phyloP scores from a whole-genome alignment of 2,113 vertebrate species.

The Sinocyclocheilus anshuiensis region DNA sequence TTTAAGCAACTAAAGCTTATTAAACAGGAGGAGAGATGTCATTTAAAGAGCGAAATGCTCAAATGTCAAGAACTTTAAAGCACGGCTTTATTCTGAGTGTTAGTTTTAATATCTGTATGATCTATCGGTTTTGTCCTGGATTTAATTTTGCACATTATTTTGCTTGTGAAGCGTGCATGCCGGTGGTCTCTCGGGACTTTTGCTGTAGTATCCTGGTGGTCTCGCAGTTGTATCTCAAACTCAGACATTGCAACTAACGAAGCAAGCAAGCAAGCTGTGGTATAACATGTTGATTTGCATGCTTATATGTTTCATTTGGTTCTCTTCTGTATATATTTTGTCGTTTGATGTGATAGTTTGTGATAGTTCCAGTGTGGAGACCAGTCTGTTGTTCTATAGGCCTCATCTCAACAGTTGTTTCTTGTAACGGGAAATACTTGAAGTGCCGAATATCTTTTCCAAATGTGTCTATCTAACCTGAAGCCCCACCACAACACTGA shows the following conservation, averaged over 20 bases:
- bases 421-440: conserved; percentile 79
- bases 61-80: not conserved
- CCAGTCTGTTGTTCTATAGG: conserved; percentile 57
- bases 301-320: not conserved
- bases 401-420: conserved; percentile 76
- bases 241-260: not conserved
- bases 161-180: not conserved
- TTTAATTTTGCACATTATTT: not conserved
- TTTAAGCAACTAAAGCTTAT: conserved; percentile 26
- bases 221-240: not conserved
- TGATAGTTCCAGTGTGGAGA: conserved; percentile 39
- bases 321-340: not conserved
- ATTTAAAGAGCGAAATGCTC: no score
- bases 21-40: not conserved
- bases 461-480: conserved; percentile 63
- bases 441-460: conserved; percentile 75
- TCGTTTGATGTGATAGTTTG: not conserved
- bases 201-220: conserved; percentile 22
- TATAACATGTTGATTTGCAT: not conserved
- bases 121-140: not conserved
- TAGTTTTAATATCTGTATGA: not conserved
- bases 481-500: conserved; percentile 58
- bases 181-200: conserved; percentile 37
- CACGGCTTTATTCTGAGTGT: not conserved
- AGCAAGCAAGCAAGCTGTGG: not conserved